phyloP scores from a whole-genome alignment of 2,888 invertebrate genomes.

The Cancer borealis region DNA sequence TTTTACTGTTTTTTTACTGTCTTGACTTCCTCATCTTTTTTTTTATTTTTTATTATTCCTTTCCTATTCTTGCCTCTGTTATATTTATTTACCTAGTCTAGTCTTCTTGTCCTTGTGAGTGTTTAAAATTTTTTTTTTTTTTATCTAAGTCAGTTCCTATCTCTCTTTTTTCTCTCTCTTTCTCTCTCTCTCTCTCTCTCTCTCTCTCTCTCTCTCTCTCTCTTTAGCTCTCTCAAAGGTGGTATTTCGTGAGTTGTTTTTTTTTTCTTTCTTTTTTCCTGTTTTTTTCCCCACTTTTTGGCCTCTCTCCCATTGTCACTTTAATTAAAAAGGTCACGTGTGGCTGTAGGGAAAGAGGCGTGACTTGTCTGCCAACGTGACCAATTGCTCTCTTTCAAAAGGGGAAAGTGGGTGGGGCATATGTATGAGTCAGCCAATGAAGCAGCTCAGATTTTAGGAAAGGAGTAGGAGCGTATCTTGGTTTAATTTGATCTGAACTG shows the following conservation, averaged over 20 bases:
- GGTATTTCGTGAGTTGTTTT: too few relatives aligned
- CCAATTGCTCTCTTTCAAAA: not conserved
- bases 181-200: not conserved
- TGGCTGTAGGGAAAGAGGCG: not conserved
- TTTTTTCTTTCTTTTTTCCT: too few relatives aligned
- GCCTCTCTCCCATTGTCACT: too few relatives aligned
- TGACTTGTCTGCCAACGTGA: not conserved
- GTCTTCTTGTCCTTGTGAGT: not conserved
- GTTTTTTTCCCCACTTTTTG: too few relatives aligned
- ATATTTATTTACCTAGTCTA: not conserved
- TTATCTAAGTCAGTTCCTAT: not conserved
- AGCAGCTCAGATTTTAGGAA: not conserved
- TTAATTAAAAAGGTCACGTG: not conserved
- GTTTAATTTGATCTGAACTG: not conserved
- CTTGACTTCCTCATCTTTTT: too few relatives aligned
- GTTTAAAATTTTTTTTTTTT: not conserved
- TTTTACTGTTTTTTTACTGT: too few relatives aligned
- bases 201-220: constrained; percentile 16
- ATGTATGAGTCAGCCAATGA: not conserved
- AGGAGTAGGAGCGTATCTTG: not conserved
- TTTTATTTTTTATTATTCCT: too few relatives aligned
- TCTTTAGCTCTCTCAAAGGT: too few relatives aligned
- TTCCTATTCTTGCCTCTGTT: not conserved
- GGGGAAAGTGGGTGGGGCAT: not conserved
- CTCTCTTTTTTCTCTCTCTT: not conserved